phyloP scores from a whole-genome alignment of 2,113 vertebrate species.

The Toxotes chatareus region DNA sequence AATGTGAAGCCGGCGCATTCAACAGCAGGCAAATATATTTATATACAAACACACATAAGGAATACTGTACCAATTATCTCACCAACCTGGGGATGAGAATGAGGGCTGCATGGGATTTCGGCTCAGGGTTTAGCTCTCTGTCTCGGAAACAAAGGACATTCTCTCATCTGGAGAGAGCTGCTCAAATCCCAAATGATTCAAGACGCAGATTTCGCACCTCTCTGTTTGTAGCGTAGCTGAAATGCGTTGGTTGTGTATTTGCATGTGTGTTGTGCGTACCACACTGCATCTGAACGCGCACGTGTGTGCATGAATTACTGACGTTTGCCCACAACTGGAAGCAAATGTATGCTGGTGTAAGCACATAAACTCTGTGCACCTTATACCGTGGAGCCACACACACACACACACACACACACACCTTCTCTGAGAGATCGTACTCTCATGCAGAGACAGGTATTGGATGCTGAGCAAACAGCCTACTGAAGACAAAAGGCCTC shows the following conservation, averaged over 20 bases:
- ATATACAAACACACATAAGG: slow-evolving; percentile 48
- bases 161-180: slow-evolving; percentile 59
- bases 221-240: slow-evolving; percentile 24
- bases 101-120: slow-evolving; percentile 56
- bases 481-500: slow-evolving; percentile 38
- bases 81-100: slow-evolving; percentile 75
- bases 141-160: slow-evolving; percentile 53
- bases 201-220: slow-evolving; percentile 42
- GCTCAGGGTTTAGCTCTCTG: slow-evolving; percentile 57
- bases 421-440: slow-evolving; percentile 32
- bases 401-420: slow-evolving; percentile 14
- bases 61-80: slow-evolving; percentile 69
- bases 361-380: not conserved
- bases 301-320: slow-evolving; percentile 40
- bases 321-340: slow-evolving; percentile 25
- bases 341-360: slow-evolving; percentile 1
- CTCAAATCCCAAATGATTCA: slow-evolving; percentile 56
- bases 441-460: slow-evolving; percentile 28
- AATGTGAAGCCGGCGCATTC: slow-evolving; percentile 52
- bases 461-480: slow-evolving; percentile 34
- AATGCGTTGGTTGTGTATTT: slow-evolving; percentile 1
- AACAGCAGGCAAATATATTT: slow-evolving; percentile 55
- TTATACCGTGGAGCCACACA: slow-evolving; percentile 18
- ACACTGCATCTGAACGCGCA: not conserved
- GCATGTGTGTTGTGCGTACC: not conserved